Base-by-base conservation (phyloP, 2,888 invertebrate species). In the Priocnemis perturbator region DNA sequence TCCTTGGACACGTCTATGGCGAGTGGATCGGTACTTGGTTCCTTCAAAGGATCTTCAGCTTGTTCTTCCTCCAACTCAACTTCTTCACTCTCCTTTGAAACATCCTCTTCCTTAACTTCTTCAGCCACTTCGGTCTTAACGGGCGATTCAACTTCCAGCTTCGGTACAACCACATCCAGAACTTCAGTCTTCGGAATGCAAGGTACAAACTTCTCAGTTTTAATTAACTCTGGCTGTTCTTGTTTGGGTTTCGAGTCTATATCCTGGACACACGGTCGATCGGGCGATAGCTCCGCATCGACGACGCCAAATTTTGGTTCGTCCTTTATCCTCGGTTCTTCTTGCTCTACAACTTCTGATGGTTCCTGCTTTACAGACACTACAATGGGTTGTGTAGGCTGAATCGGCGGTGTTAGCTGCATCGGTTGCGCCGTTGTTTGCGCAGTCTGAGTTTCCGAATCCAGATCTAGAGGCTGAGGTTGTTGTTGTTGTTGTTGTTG, bases 1-100 rank as follows among this genome's bases (percentile, higher is more conserved):
- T 91, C 91, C 76, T 90, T 91, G 1, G 84, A 78, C 2, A 75
- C 74, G 19, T 86, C 86, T 3, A 87, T 79, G 4, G 85, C 83
- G 0, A 87, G 75, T 0, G 87, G 86, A 76, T 89, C 87, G 0
- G 73, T 79, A 47, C 69, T 79, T 0, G 86, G 82, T 37, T 87
- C 87, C 65, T 83, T 82, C 19, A 82, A 44, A 0, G 79, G 73
- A 68, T 86, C 87, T 19, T 85, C 83, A 15, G 64, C 69, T 1
- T 76, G 70, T 37, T 86, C 84, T 59, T 87, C 87, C 5, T 82
- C 82, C 20, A 79, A 73, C 37, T 86, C 85, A 2, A 70, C 76
- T 3, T 85, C 83, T 1, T 82, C 81, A 14, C 63, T 76, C 44
- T 85, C 81, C 7, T 83, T 81, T 2, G 37, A 26, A 0, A 71